phyloP scores from a whole-genome alignment of 2,113 vertebrate species.

The Mugil cephalus region DNA sequence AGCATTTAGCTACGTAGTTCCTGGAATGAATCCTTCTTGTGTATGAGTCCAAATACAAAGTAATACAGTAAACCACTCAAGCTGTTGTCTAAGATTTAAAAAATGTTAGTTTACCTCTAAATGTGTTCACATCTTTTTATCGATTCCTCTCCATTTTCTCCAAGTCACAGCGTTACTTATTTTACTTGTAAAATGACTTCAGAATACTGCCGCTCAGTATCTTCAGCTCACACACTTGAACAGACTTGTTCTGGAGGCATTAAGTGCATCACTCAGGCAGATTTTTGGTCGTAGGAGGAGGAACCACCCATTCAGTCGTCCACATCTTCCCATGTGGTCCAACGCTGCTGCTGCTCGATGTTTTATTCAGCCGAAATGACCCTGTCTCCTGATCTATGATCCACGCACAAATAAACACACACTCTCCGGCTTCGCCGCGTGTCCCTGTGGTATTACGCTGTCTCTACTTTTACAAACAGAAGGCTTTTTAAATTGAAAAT shows the following conservation, averaged over 20 bases:
- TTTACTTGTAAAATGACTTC: too few species aligned
- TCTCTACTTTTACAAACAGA: constrained; percentile 1
- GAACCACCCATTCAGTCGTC: constrained; percentile 17
- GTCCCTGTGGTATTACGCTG: neutral
- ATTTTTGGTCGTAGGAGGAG: constrained; percentile 15
- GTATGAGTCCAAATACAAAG: too few species aligned
- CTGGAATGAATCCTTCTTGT: too few species aligned
- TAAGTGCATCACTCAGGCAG: constrained; percentile 35
- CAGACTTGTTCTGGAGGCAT: constrained; percentile 10
- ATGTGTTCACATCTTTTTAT: too few species aligned
- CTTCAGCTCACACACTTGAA: constrained; percentile 12
- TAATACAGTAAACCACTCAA: too few species aligned
- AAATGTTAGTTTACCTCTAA: too few species aligned
- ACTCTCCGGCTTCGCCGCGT: neutral
- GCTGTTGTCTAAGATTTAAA: too few species aligned
- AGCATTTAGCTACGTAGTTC: too few species aligned
- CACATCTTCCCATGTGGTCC: constrained; percentile 52
- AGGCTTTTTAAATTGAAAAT: neutral
- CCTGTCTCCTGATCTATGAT: constrained; percentile 34
- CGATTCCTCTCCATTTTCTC: too few species aligned
- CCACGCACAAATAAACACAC: constrained; percentile 5
- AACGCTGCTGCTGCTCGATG: constrained; percentile 45
- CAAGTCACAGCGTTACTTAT: too few species aligned
- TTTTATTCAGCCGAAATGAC: constrained; percentile 55
- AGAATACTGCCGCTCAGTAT: too few species aligned